Evolutionary conservation across 2,113 vertebrate species (phyloP), one percentile per base, ranked within the genome.

Genomic region (Notarius lentiginosus): DNA sequence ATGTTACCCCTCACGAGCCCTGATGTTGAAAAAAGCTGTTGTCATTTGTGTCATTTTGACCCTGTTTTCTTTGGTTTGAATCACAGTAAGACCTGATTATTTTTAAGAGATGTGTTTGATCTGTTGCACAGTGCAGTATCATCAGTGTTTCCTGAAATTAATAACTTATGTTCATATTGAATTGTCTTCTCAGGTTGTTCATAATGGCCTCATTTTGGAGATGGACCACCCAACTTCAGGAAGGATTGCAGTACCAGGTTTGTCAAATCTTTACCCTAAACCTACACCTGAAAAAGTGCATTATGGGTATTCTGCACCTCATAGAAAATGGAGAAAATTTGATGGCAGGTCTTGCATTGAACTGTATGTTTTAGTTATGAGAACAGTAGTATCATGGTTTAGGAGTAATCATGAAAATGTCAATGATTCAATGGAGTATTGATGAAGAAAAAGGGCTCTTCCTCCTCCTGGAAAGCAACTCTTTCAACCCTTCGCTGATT

Each of bases 171-270:
- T 41, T 60, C 30, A 22, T 22, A 0, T 5, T 60, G 22, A 80
- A 20, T 20, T 63, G 63, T 61, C 49, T 58, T 92, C 91, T 58
- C 92, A 99, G 98, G 98, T 99, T 87, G 92, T 95, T 82, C 96
- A 98, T 92, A 99, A 99, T 92, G 94, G 91, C 4, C 96, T 99
- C 20, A 87, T 99, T 51, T 95, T 97, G 95, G 95, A 97, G 92
- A 97, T 99, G 96, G 91, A 95, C 76, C 98, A 99, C 93, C 97
- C 97, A 0, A 96, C 96, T 55, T 95, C 94, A 86, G 98, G 98
- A 89, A 94, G 84, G 83, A 96, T 99, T 90, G 82, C 93, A 87
- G 96, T 99, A 63, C 95, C 97, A 93, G 98, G 97, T 99, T 89
- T 94, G 95, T 58, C 30, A 56, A 73, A 84, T 68, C 61, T 58